Base-by-base conservation (phyloP, 2,888 invertebrate species). In the Taenaris catops region DNA sequence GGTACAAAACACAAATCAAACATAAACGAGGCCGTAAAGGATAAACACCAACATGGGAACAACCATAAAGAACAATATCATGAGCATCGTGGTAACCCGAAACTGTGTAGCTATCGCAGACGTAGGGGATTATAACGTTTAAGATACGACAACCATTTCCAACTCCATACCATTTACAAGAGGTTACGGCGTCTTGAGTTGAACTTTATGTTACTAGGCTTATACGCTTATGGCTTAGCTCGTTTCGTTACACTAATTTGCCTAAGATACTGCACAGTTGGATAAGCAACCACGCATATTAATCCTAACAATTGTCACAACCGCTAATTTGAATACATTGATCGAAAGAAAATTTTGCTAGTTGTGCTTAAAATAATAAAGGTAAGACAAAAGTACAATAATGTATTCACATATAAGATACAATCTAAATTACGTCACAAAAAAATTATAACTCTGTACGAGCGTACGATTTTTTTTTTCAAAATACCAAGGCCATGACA, bases 171-270 rank as follows among this genome's bases (percentile, higher is more conserved):
- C 26, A 19, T 27, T 34, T 31, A 45, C 34, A 25, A 38, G 41
- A 35, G 32, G 35, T 39, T 44, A 34, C 27, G 18, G 27, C 25
- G 35, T 10, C 38, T 41, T 23, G 38, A 44, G 36, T 32, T 14
- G 28, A 35, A 31, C 41, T 40, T 35, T 39, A 46, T 39, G 43
- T 43, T 25, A 36, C 38, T 25, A 12, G 36, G 41, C 35, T 41
- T 41, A 36, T n/a, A n/a, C 31, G 24, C 11, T 25, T 18, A 28
- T 7, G 18, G 26, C 25, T 37, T 25, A 38, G 41, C 25, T 25
- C 27, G 25, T 35, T 24, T 9, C 21, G 24, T 14, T n/a, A 19
- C 14, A 12, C 16, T 21, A 25, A 29, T 34, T 41, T 41, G 21
- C 32, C 33, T 17, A 25, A 33, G 25, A 27, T 12, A 9, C 21